phyloP scores from a whole-genome alignment of 1,140 invertebrate species.

The Aphidius ervi region DNA sequence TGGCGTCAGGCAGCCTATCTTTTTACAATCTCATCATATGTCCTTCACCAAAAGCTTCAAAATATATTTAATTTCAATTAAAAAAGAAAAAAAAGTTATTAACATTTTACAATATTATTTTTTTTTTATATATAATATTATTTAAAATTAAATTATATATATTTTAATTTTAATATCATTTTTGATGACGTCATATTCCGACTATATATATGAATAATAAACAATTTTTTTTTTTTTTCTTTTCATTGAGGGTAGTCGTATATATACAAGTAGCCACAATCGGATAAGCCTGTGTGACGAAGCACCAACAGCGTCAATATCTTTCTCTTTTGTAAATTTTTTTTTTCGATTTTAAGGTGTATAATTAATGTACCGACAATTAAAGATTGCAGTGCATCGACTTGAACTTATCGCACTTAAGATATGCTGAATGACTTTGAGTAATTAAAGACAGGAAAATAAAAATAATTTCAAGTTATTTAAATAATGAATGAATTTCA shows the following conservation, averaged over 20 bases:
- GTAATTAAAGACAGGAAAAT: slow-evolving; percentile 11
- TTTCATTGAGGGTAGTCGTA: too few species aligned
- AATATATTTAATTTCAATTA: too few species aligned
- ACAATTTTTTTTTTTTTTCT: too few species aligned
- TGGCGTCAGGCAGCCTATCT: slow-evolving; percentile 47
- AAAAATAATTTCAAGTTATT: too few species aligned
- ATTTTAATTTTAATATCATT: too few species aligned
- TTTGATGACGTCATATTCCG: too few species aligned
- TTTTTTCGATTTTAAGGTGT: slow-evolving; percentile 23
- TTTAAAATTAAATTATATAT: too few species aligned
- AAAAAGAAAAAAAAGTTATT: too few species aligned
- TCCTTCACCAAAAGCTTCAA: slow-evolving; percentile 3
- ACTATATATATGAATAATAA: too few species aligned
- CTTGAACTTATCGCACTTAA: slow-evolving; percentile 35
- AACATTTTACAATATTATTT: too few species aligned
- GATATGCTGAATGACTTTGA: slow-evolving; percentile 38
- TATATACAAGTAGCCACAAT: background rate
- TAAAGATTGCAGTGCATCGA: slow-evolving; percentile 39
- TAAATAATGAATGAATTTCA: too few species aligned
- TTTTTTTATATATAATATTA: too few species aligned
- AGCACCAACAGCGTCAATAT: slow-evolving; percentile 24
- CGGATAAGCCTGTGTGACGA: slow-evolving; percentile 30
- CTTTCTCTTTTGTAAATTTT: background rate
- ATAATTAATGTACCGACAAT: slow-evolving; percentile 42
- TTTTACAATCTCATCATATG: slow-evolving; percentile 42